phyloP scores from a whole-genome alignment of 2,888 invertebrate genomes.

The Cordilura impudica region DNA sequence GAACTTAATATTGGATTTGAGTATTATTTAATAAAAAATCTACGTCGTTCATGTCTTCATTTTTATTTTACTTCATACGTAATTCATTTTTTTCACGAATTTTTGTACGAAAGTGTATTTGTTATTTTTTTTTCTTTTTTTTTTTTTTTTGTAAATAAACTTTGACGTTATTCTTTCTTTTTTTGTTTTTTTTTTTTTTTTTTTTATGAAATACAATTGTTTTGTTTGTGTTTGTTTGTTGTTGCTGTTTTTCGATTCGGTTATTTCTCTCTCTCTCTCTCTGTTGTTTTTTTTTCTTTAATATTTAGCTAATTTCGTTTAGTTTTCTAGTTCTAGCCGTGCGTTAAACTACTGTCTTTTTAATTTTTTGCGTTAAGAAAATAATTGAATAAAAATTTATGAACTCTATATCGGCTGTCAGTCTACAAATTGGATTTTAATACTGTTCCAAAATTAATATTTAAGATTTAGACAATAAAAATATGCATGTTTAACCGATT shows the following conservation, averaged over 20 bases:
- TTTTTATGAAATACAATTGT: constrained; percentile 5
- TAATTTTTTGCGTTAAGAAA: constrained; percentile 15
- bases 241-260: constrained; percentile 19
- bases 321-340: constrained; percentile 76
- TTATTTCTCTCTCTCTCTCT: constrained; percentile 65
- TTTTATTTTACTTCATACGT: neutral
- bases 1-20: neutral
- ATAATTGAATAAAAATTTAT: constrained; percentile 1
- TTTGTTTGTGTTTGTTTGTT: constrained; percentile 29
- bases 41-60: too few relatives aligned
- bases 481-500: neutral
- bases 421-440: constrained; percentile 28
- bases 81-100: neutral
- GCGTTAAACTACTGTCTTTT: constrained; percentile 47
- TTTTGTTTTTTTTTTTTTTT: neutral
- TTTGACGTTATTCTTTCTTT: neutral
- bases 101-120: neutral
- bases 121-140: neutral
- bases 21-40: neutral
- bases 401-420: neutral
- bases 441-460: too few relatives aligned
- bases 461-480: neutral
- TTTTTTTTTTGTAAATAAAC: neutral
- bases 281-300: constrained; percentile 44
- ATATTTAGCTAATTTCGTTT: constrained; percentile 72